Conservation (phyloP, 2,797 vertebrate genomes). For the Chelon auratus region DNA sequence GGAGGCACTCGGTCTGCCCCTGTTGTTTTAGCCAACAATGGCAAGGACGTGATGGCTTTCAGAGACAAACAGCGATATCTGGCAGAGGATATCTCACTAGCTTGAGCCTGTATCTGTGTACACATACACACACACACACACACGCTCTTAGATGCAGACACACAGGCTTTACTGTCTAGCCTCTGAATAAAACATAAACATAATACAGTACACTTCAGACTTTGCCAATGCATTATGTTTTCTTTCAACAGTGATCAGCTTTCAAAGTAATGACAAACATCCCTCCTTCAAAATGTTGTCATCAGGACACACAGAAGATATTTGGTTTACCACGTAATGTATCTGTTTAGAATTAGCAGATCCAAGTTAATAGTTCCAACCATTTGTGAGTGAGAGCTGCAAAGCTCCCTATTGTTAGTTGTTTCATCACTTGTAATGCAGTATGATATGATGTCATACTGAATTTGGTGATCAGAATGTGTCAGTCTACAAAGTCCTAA, state of each 20-base stretch:
- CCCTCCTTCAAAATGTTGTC: neutral
- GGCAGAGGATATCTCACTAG: slow-evolving; percentile 70
- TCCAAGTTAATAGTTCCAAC: too few species aligned
- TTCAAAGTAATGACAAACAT: slow-evolving; percentile 10
- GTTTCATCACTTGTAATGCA: neutral
- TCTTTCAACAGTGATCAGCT: slow-evolving; percentile 32
- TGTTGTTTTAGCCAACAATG: slow-evolving; percentile 85
- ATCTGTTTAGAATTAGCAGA: neutral
- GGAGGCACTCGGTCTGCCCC: slow-evolving; percentile 60
- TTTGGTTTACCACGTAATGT: neutral
- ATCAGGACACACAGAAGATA: neutral
- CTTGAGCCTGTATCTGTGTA: slow-evolving; percentile 46
- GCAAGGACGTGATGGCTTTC: slow-evolving; percentile 82
- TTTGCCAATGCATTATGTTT: slow-evolving; percentile 32
- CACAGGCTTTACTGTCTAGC: slow-evolving; percentile 26
- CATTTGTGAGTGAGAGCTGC: too few species aligned
- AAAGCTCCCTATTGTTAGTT: too few species aligned
- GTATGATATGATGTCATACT: neutral
- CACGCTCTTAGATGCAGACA: slow-evolving; percentile 4
- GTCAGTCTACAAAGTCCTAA: neutral
- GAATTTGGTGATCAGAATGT: neutral
- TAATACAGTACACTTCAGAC: slow-evolving; percentile 26
- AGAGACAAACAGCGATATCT: slow-evolving; percentile 81
- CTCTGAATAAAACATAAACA: slow-evolving; percentile 43
- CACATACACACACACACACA: slow-evolving; percentile 44